phyloP scores from a whole-genome alignment of 2,797 vertebrate species.

The Todus mexicanus region DNA sequence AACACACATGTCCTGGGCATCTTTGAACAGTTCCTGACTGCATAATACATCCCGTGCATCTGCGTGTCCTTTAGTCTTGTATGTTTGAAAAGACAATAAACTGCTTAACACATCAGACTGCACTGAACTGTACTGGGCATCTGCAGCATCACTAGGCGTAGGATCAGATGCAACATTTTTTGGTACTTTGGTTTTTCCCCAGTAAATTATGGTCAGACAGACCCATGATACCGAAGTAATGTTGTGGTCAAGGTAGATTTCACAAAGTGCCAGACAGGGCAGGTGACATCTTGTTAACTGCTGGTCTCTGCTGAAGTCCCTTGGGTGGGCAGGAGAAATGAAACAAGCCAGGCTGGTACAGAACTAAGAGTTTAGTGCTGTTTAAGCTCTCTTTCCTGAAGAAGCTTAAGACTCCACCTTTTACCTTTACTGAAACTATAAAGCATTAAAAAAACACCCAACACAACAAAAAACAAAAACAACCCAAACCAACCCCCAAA shows the following conservation, averaged over 20 bases:
- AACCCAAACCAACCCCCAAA: not conserved
- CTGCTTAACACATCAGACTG: not conserved
- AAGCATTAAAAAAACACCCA: not conserved
- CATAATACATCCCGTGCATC: not conserved
- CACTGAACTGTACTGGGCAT: not conserved
- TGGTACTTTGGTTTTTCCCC: too few relatives aligned
- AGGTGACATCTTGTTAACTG: not conserved
- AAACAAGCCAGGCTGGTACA: not conserved
- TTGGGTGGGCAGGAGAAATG: not conserved
- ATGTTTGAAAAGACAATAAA: not conserved
- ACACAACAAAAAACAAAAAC: not conserved
- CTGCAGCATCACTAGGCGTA: not conserved
- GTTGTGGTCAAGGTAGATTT: not conserved
- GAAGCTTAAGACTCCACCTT: not conserved
- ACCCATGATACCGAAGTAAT: not conserved
- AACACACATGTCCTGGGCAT: not conserved
- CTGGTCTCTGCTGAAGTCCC: not conserved
- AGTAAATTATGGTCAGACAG: not conserved
- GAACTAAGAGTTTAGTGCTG: not conserved
- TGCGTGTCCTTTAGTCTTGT: not conserved
- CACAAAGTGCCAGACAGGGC: not conserved
- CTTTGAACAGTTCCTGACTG: not conserved
- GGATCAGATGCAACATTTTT: rapidly evolving
- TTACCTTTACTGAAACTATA: not conserved
- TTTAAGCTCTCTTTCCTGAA: not conserved